Base-by-base conservation (phyloP, 30 jellyfish, hydroid and myxozoan species). In the Cassiopea xamachana region DNA sequence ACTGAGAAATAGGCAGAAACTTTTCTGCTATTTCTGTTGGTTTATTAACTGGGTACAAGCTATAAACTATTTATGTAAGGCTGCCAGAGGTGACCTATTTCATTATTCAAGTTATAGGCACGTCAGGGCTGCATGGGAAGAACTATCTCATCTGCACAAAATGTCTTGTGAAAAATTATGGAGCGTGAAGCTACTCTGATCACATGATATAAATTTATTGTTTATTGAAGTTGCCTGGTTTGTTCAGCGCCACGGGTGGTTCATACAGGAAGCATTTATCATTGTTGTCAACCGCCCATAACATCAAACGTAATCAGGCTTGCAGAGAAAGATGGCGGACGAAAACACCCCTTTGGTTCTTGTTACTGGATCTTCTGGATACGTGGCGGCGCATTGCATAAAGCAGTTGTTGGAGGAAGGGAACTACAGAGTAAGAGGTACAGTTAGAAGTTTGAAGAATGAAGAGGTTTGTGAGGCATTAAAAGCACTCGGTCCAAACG, bases 351-450 rank as follows among this genome's bases (percentile, higher is more conserved):
- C 93, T n/a, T 75, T 61, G 48, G 93, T 86, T 75, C 77, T 86
- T 62, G 93, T 86, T 4, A 86, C 93, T 59, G 93, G 93, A 19
- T 86, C 93, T 3, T 86, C 93, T 44, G 93, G 93, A 7, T 86
- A 14, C 77, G 86, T 86, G 50, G 93, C 89, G 2, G 58, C 84
- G 12, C 93, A 86, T 48, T 86, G 93, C 80, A 44, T 86, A 6
- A 86, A 75, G 70, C 81, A 68, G 58, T 79, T 86, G 84, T 47
- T 75, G 77, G 93, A 86, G 70, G 78, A 58, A 9, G 93, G 93
- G 27, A 87, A 86, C n/a, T 86, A 75, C 74, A 46, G 77, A 49
- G 83, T 86, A 7, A 13, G 87, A 47, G 93, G 93, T 13, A 75
- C 93, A 10, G 89, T 86, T 16, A 75, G 93, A 62, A 86, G 93